phyloP scores from a whole-genome alignment of 2,888 invertebrate genomes.

The Nipponacmea schrenckii region DNA sequence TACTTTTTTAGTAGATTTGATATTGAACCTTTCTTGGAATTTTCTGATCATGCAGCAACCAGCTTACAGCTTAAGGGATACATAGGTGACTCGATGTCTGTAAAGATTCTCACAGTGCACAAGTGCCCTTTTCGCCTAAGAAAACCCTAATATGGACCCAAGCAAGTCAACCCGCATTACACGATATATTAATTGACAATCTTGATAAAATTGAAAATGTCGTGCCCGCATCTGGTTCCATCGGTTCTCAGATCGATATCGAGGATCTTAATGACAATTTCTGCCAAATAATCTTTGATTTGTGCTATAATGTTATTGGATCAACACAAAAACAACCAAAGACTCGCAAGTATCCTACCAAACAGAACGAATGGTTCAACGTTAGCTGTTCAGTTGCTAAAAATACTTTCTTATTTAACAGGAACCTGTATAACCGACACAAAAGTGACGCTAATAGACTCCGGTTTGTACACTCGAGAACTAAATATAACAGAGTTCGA shows the following conservation, averaged over 20 bases:
- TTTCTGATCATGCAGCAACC: not conserved
- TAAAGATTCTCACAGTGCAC: too few relatives aligned
- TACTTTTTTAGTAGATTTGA: too few relatives aligned
- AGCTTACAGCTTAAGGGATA: too few relatives aligned
- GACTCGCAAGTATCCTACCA: not conserved
- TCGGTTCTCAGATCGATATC: not conserved
- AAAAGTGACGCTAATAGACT: not conserved
- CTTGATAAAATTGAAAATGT: not conserved
- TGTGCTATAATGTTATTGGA: not conserved
- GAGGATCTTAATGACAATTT: not conserved
- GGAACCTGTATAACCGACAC: not conserved
- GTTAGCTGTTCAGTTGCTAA: not conserved
- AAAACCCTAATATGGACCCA: not conserved
- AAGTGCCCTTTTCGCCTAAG: too few relatives aligned
- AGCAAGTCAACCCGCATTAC: not conserved
- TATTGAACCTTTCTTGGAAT: too few relatives aligned
- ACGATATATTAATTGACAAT: not conserved
- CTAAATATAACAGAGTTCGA: too few relatives aligned
- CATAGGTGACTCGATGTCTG: too few relatives aligned
- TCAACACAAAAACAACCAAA: not conserved
- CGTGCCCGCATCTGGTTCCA: not conserved
- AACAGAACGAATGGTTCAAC: not conserved
- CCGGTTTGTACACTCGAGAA: not conserved
- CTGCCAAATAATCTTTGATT: not conserved
- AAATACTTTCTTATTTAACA: too few relatives aligned